Conservation (phyloP, 2,888 invertebrate species). For the Dastarcus helophoroides region DNA sequence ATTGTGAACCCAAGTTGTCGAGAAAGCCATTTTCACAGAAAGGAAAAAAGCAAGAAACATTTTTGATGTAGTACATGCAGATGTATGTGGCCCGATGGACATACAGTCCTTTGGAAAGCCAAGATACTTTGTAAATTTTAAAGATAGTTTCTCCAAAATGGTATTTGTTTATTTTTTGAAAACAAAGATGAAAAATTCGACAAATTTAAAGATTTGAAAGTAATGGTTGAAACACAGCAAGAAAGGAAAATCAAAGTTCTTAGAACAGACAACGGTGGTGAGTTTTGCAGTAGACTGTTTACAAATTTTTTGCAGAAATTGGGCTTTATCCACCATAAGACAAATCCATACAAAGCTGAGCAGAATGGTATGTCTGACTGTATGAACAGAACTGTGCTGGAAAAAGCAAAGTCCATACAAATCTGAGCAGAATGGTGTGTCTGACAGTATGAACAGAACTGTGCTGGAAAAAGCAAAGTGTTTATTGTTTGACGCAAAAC, state of each 20-base stretch:
- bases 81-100: constrained; percentile 9
- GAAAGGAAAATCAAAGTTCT: constrained; percentile 20
- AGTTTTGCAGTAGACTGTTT: constrained; percentile 12
- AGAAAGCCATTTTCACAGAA: constrained; percentile 20
- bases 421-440: no score
- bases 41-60: constrained; percentile 8
- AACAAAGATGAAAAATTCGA: constrained; percentile 19
- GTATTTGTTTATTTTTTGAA: constrained; percentile 22
- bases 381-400: no score
- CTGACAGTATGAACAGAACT: no score
- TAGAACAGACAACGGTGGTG: constrained; percentile 14
- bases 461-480: no score
- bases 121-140: constrained; percentile 23
- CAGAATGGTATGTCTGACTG: no score
- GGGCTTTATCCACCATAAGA: no score
- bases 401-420: no score
- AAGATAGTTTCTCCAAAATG: constrained; percentile 24
- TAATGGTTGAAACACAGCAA: constrained; percentile 20
- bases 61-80: constrained; percentile 12
- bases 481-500: no score
- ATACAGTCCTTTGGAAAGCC: constrained; percentile 7
- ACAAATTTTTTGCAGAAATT: no score
- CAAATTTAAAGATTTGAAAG: constrained; percentile 20
- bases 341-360: no score
- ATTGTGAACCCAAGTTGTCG: constrained; percentile 19